Conservation (phyloP, 2,888 invertebrate species). For the Galeruca laticollis region DNA sequence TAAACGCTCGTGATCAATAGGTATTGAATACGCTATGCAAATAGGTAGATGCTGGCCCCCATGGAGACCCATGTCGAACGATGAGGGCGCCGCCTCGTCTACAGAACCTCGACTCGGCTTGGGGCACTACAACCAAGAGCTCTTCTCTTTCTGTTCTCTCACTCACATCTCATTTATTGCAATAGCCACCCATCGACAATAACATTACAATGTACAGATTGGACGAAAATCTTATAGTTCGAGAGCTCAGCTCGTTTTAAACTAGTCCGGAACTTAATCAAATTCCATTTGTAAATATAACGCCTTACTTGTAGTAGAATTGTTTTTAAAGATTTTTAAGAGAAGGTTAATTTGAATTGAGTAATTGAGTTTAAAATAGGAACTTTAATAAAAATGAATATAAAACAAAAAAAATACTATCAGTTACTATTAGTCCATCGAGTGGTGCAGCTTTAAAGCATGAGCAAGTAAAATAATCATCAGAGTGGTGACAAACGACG, state of each 20-base stretch:
- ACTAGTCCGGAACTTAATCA: too few relatives aligned
- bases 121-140: slow-evolving; percentile 59
- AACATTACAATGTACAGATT: slow-evolving; percentile 2
- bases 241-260: not conserved
- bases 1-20: slow-evolving; percentile 67
- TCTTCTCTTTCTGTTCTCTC: slow-evolving; percentile 37
- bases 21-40: slow-evolving; percentile 67
- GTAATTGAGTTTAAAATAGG: too few relatives aligned
- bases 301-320: too few relatives aligned
- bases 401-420: too few relatives aligned
- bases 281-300: too few relatives aligned
- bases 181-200: slow-evolving; percentile 29
- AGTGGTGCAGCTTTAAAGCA: too few relatives aligned
- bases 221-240: not conserved
- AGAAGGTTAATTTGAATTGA: too few relatives aligned
- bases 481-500: too few relatives aligned
- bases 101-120: slow-evolving; percentile 52
- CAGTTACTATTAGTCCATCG: too few relatives aligned
- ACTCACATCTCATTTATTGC: slow-evolving; percentile 14
- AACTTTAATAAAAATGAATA: too few relatives aligned
- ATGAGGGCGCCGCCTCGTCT: slow-evolving; percentile 53
- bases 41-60: slow-evolving; percentile 52
- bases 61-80: slow-evolving; percentile 56
- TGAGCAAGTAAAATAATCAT: too few relatives aligned
- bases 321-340: too few relatives aligned